A percentile compares a stretch with the other conserved stretches of the same genome.
Evolutionary conservation across 2,888 invertebrate genomes (phyloP).

Genomic region (Himalopsyche kuldschensis): DNA sequence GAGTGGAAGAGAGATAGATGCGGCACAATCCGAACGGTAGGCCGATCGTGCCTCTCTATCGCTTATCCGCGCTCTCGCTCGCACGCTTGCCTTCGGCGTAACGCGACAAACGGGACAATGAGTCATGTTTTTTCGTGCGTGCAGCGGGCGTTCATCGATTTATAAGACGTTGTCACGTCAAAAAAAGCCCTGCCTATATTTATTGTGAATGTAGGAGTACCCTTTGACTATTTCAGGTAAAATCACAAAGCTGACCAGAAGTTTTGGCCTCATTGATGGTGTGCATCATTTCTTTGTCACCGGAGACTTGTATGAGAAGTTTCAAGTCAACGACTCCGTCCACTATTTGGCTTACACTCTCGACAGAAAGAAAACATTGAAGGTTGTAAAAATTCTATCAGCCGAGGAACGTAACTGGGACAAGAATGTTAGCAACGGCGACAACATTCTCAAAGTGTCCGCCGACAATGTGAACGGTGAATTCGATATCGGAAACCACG

Average conservation of each 20-base stretch:
- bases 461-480: background rate
- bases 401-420: conserved; percentile 57
- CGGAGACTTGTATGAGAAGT: conserved; percentile 38
- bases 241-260: conserved; percentile 59
- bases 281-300: background rate
- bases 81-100: no score
- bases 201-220: background rate
- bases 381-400: conserved; percentile 62
- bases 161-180: no score
- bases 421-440: conserved; percentile 43
- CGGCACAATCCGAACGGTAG: no score
- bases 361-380: conserved; percentile 48
- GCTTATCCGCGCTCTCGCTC: no score
- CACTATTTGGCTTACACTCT: conserved; percentile 57
- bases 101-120: no score
- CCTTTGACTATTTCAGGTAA: conserved; percentile 52
- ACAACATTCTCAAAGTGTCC: background rate
- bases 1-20: no score
- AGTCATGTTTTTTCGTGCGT: no score
- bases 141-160: no score
- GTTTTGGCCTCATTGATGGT: conserved; percentile 61
- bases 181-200: no score
- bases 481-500: conserved; percentile 33
- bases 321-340: conserved; percentile 60
- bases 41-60: no score